A percentile compares a stretch with the other conserved stretches of the same genome.
Evolutionary conservation across 2,888 invertebrate species (phyloP).

Genomic region (Psylliodes chrysocephalus): DNA sequence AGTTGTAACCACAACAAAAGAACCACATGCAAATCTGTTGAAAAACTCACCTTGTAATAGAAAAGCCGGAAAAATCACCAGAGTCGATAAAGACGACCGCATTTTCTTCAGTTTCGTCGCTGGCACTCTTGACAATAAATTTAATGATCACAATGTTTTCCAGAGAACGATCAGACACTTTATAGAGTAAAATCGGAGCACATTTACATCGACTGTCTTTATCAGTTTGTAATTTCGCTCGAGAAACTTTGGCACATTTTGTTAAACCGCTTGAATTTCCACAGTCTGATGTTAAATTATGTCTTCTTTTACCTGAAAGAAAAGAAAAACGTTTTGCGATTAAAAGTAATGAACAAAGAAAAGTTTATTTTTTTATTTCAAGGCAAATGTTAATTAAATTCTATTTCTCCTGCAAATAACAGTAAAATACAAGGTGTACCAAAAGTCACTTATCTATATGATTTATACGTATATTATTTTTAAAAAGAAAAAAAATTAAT

Average conservation of each 20-base stretch:
- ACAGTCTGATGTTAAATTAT: slow-evolving; percentile 6
- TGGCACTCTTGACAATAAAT: slow-evolving; percentile 27
- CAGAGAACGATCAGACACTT: slow-evolving; percentile 28
- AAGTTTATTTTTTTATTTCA: no score
- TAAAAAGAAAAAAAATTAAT: no score
- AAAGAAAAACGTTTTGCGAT: neutral
- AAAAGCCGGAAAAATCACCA: slow-evolving; percentile 37
- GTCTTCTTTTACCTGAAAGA: slow-evolving; percentile 20
- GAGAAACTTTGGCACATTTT: slow-evolving; percentile 34
- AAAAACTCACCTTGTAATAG: slow-evolving; percentile 37
- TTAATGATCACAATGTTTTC: slow-evolving; percentile 31
- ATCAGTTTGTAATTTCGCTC: slow-evolving; percentile 16
- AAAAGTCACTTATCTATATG: no score
- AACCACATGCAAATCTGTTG: slow-evolving; percentile 29
- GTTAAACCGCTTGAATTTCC: slow-evolving; percentile 16
- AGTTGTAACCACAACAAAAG: slow-evolving; percentile 28
- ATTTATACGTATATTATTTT: no score
- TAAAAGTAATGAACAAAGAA: no score
- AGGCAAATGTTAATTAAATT: no score
- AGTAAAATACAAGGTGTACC: no score
- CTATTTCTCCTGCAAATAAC: no score
- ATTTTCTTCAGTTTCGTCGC: slow-evolving; percentile 26
- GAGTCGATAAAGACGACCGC: slow-evolving; percentile 26
- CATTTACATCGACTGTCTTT: slow-evolving; percentile 29
- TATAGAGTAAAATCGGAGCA: slow-evolving; percentile 28